These are phyloP conservation scores for Panurus biarmicus DNA, from an alignment of 2,113 vertebrate species.

Conservation along the genomic window DNA sequence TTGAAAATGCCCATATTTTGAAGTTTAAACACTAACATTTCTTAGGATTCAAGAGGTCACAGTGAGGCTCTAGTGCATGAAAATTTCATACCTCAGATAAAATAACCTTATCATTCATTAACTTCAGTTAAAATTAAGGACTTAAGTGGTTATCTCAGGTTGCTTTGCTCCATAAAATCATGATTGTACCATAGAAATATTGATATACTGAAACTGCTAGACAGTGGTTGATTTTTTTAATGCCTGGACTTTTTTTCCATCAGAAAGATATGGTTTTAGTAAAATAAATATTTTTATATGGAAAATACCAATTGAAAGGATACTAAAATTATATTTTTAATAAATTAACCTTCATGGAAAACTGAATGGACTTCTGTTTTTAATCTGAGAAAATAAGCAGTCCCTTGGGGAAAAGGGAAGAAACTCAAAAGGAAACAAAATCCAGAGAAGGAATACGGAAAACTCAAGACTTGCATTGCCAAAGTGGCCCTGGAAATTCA, in stretches of 20 bases:
- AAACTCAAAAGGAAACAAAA: background rate
- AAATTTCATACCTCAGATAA: background rate
- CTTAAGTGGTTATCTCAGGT: background rate
- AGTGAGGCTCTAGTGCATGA: background rate
- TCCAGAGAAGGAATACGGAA: background rate
- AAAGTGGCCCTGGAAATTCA: too few species aligned
- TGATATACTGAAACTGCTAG: background rate
- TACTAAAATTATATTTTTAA: background rate
- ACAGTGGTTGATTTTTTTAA: background rate
- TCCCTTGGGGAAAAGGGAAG: background rate
- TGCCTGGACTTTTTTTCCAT: background rate
- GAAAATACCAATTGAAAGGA: background rate
- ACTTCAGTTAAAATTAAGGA: background rate
- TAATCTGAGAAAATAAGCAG: background rate
- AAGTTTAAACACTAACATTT: background rate
- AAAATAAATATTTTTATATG: conserved; percentile 8
- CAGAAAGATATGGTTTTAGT: background rate
- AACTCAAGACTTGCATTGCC: too few species aligned
- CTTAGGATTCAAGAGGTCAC: background rate
- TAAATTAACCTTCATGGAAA: background rate
- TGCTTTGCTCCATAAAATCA: background rate
- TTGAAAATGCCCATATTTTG: background rate
- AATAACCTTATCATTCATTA: background rate
- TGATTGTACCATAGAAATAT: background rate
- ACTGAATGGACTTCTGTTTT: background rate